Conservation (phyloP, 2,113 vertebrate genomes). For the Takifugu bimaculatus region DNA sequence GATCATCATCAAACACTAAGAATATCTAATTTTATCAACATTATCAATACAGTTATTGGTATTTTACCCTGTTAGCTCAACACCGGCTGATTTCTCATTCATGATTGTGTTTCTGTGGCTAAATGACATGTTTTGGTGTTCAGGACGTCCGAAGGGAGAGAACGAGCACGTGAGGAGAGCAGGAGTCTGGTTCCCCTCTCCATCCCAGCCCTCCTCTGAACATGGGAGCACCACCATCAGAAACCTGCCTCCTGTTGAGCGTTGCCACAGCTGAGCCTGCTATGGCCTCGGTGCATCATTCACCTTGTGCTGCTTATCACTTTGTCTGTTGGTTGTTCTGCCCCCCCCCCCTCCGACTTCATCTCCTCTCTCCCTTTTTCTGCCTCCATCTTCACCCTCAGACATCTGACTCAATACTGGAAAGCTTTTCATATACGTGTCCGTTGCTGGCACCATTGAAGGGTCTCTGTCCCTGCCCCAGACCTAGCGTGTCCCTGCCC, state of each 20-base stretch:
- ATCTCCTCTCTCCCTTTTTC: conserved; percentile 44
- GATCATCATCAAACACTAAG: conserved; percentile 74
- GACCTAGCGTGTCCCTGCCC: conserved; percentile 74
- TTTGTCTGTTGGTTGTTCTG: conserved; percentile 5
- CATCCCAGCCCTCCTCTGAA: conserved; percentile 35
- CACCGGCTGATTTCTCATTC: conserved; percentile 72
- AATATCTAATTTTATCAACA: conserved; percentile 73
- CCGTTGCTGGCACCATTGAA: conserved; percentile 99
- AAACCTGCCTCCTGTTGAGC: conserved; percentile 33
- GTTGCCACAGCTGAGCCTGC: conserved; percentile 37
- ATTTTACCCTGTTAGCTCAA: conserved; percentile 80
- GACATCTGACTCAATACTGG: conserved; percentile 99
- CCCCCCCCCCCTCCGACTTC: conserved; percentile 21
- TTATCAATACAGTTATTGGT: conserved; percentile 78
- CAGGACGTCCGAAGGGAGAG: conserved; percentile 58
- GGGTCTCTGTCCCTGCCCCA: conserved; percentile 84
- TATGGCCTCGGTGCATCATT: conserved; percentile 31
- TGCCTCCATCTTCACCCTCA: conserved; percentile 76
- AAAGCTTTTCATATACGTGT: conserved; percentile 99
- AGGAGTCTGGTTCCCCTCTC: not conserved
- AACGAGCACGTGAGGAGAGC: conserved; percentile 52
- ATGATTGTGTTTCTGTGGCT: conserved; percentile 72
- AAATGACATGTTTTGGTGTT: conserved; percentile 72
- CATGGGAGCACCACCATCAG: conserved; percentile 51
- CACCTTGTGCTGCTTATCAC: not conserved